Conservation (phyloP, 2,113 vertebrate genomes). For the Grallaria varia region DNA sequence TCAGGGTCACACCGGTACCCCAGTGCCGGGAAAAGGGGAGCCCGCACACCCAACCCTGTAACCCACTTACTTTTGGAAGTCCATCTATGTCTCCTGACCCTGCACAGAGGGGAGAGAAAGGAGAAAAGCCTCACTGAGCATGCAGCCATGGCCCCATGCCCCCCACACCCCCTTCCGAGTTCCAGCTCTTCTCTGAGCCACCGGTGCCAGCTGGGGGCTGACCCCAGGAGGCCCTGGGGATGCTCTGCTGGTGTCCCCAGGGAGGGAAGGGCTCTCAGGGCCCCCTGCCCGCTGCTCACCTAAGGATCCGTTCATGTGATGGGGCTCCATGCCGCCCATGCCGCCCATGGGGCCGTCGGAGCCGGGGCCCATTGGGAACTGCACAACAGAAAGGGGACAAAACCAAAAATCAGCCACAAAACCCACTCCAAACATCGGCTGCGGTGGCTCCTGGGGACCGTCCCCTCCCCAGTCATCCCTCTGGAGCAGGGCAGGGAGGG, state of each 20-base stretch:
- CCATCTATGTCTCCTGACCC: conserved; percentile 98
- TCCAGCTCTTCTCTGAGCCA: background rate
- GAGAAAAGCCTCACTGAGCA: background rate
- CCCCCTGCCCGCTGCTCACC: conserved; percentile 62
- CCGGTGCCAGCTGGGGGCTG: accelerated
- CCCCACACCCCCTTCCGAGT: background rate
- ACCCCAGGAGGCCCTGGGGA: background rate
- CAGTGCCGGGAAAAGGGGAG: background rate
- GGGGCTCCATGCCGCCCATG: conserved; percentile 98
- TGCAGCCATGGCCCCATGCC: accelerated
- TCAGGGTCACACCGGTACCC: background rate
- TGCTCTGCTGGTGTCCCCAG: background rate
- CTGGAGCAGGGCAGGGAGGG: background rate
- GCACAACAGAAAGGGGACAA: background rate
- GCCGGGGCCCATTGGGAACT: conserved; percentile 98
- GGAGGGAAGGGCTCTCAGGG: accelerated
- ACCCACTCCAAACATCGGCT: accelerated
- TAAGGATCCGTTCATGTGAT: conserved; percentile 97
- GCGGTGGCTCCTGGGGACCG: accelerated
- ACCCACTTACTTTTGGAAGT: conserved; percentile 92
- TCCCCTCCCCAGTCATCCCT: background rate
- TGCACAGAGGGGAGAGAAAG: conserved; percentile 50
- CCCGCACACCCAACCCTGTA: background rate
- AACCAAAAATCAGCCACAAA: background rate
- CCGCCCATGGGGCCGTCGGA: conserved; percentile 97